Base-by-base conservation (phyloP, 2,888 invertebrate genomes). In the Pediacus dermestoides region DNA sequence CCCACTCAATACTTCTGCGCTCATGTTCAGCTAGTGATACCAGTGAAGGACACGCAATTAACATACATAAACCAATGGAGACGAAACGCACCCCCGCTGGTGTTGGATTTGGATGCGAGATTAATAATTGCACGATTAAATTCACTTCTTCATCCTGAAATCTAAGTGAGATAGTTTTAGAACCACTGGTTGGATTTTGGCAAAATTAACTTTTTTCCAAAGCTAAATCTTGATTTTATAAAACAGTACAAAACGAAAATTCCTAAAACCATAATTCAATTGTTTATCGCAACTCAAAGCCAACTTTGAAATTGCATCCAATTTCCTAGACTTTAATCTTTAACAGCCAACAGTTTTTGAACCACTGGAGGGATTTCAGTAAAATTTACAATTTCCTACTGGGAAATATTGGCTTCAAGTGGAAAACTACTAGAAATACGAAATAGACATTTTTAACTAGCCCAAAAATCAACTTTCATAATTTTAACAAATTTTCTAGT, bases 21-120 rank as follows among this genome's bases (percentile, higher is more conserved):
- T 96, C 96, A 58, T 90, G 82, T 44, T 86, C 85, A 23, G 78
- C 70, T 30, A 79, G 78, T 48, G 79, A 78, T 67, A 68, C 48
- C 11, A 96, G 70, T 2, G 90, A 88, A 1, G 95, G 93, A 64
- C 93, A 94, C 0, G 94, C 92, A 27, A 96, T 85, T 1, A 96
- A 77, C 87, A 94, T 92, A 62, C 94, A 94, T 1, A 96, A 76
- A 11, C 91, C 91, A 21, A 95, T 75, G 1, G 93, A 91, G 0
- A 94, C 91, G 67, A 95, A 94, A 61, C 93, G 74, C 4, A 92
- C 90, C 6, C 95, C 95, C 16, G 92, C 88, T 13, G 88, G 85
- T n/a, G 88, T 88, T 1, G 90, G 86, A 11, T 86, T 85, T 1
- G 91, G 92, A 59, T 88, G 88, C 16, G 88, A 87, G 0, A 93